Evolutionary conservation across 2,113 vertebrate species (phyloP).

Genomic region (Rhizomys pruinosus): DNA sequence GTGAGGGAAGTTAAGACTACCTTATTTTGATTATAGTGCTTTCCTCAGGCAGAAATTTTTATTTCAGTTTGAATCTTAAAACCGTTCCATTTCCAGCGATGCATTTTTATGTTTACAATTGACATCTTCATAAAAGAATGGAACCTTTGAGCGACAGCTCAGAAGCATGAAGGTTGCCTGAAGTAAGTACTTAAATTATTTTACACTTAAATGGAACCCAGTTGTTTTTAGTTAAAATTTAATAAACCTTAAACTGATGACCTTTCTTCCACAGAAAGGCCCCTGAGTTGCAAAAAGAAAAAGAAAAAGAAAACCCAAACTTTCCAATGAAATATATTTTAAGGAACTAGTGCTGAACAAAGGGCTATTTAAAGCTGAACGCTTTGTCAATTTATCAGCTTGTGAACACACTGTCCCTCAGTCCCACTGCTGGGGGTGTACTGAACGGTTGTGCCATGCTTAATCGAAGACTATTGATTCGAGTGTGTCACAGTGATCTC

Average conservation of each 20-base stretch:
- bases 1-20: constrained; percentile 78
- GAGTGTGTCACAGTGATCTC: constrained; percentile 87
- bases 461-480: constrained; percentile 89
- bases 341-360: constrained; percentile 84
- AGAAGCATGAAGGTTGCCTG: constrained; percentile 87
- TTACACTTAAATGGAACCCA: constrained; percentile 87
- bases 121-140: constrained; percentile 88
- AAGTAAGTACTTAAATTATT: constrained; percentile 87
- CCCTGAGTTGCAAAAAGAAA: constrained; percentile 79
- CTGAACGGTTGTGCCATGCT: constrained; percentile 77
- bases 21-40: constrained; percentile 84
- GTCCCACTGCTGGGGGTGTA: constrained; percentile 75
- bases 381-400: constrained; percentile 86
- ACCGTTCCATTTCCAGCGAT: constrained; percentile 87
- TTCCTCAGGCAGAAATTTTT: constrained; percentile 88
- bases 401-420: constrained; percentile 83
- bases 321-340: constrained; percentile 86
- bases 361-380: constrained; percentile 84
- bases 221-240: constrained; percentile 90
- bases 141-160: constrained; percentile 85
- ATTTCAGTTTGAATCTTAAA: constrained; percentile 87
- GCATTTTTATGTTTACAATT: constrained; percentile 90
- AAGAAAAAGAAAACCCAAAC: constrained; percentile 64
- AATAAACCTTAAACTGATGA: constrained; percentile 88
- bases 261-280: constrained; percentile 86